These are phyloP conservation scores for Scotopteryx bipunctaria DNA, from an alignment of 2,888 invertebrate genomes.

Conservation along the genomic window DNA sequence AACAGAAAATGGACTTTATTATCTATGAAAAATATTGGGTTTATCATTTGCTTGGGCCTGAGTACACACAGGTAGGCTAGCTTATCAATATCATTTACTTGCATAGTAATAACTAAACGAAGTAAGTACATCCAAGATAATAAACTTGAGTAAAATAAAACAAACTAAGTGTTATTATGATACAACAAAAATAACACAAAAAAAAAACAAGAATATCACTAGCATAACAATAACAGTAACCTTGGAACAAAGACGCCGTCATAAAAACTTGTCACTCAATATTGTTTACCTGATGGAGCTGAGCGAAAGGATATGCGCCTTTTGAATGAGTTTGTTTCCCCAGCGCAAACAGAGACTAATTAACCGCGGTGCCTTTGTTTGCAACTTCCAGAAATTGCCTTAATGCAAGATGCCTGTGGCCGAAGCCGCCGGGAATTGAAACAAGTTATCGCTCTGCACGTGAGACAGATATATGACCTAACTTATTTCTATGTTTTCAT, in stretches of 20 bases:
- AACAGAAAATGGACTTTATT: neutral
- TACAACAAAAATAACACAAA: conserved; percentile 18
- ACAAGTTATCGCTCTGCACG: conserved; percentile 8
- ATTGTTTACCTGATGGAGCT: conserved; percentile 30
- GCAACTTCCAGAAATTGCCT: conserved; percentile 66
- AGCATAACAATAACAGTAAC: conserved; percentile 24
- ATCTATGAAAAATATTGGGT: neutral
- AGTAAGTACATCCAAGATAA: neutral
- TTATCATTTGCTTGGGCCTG: neutral
- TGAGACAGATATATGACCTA: neutral
- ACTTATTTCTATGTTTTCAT: conserved; percentile 42
- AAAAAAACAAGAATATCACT: conserved; percentile 21
- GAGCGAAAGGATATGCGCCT: conserved; percentile 45
- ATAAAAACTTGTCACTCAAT: conserved; percentile 31
- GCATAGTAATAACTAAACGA: no score
- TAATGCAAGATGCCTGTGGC: conserved; percentile 50
- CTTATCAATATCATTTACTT: neutral
- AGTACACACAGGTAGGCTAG: neutral
- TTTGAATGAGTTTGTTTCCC: conserved; percentile 64
- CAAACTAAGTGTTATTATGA: conserved; percentile 10
- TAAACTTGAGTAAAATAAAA: neutral
- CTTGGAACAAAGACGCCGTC: conserved; percentile 23
- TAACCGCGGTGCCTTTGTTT: conserved; percentile 70
- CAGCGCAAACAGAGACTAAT: conserved; percentile 68
- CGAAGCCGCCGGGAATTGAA: conserved; percentile 22